Percentiles rank a stretch among this genome's conserved stretches.
These are phyloP conservation scores for Graphium colonna DNA, from an alignment of 2,888 invertebrate genomes.

Conservation along the genomic window DNA sequence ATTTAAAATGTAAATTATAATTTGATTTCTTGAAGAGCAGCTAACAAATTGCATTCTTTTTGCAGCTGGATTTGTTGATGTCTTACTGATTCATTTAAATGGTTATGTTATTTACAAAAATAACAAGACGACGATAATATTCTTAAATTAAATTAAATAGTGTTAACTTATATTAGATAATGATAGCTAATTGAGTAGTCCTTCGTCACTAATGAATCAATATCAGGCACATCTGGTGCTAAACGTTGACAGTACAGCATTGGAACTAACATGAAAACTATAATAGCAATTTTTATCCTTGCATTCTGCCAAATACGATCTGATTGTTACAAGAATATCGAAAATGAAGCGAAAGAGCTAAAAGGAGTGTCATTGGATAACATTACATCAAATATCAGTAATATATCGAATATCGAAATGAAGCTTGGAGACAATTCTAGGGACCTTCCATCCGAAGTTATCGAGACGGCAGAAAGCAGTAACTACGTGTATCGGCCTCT, in stretches of 20 bases:
- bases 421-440: slow-evolving; percentile 3
- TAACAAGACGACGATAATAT: background rate
- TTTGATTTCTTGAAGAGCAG: too few relatives aligned
- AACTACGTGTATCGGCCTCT: slow-evolving; percentile 61
- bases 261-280: slow-evolving; percentile 8
- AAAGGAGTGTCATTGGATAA: background rate
- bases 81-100: too few relatives aligned
- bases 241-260: background rate
- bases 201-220: slow-evolving; percentile 11
- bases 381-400: background rate
- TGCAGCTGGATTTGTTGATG: too few relatives aligned
- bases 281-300: background rate
- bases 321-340: background rate
- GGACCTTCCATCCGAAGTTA: slow-evolving; percentile 31
- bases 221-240: background rate
- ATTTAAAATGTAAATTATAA: too few relatives aligned
- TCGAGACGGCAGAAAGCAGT: slow-evolving; percentile 50
- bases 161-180: slow-evolving; percentile 4
- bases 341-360: background rate
- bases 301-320: background rate
- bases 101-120: too few relatives aligned
- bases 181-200: slow-evolving; percentile 3
- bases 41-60: too few relatives aligned
- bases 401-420: background rate
- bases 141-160: background rate